Percentiles rank a stretch among this genome's conserved stretches.
Conservation (phyloP, 2,797 vertebrate species). For the Chloroceryle amazona region DNA sequence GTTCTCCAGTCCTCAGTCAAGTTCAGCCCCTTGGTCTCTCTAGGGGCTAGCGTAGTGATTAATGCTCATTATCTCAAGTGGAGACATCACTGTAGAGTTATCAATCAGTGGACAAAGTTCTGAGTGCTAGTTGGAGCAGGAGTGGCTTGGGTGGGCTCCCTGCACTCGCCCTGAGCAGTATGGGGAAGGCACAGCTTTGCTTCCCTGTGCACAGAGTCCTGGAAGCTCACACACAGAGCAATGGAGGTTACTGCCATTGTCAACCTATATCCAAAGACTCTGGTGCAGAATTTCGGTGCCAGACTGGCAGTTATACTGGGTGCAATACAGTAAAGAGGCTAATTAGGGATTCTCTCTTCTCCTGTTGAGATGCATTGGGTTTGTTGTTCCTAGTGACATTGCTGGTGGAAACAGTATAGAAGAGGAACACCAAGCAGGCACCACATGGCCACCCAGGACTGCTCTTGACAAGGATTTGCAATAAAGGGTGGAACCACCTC, state of each 20-base stretch:
- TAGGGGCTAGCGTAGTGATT: not conserved
- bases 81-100: not conserved
- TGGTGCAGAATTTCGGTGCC: not conserved
- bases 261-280: not conserved
- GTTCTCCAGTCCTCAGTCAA: not conserved
- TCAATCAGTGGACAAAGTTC: not conserved
- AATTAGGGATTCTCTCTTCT: not conserved
- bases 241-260: not conserved
- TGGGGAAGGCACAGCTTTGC: not conserved
- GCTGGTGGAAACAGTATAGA: not conserved
- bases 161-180: rapidly evolving
- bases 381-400: not conserved
- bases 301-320: not conserved
- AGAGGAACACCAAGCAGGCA: not conserved
- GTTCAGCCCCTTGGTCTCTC: not conserved
- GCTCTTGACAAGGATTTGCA: rapidly evolving
- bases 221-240: not conserved
- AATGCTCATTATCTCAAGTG: not conserved
- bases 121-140: not conserved
- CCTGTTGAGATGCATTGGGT: not conserved
- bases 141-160: not conserved
- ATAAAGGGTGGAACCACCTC: not conserved
- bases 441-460: rapidly evolving
- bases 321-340: not conserved
- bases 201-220: not conserved